Evolutionary conservation across 2,797 vertebrate species (phyloP).

Genomic region (Arnoldichthys spilopterus): DNA sequence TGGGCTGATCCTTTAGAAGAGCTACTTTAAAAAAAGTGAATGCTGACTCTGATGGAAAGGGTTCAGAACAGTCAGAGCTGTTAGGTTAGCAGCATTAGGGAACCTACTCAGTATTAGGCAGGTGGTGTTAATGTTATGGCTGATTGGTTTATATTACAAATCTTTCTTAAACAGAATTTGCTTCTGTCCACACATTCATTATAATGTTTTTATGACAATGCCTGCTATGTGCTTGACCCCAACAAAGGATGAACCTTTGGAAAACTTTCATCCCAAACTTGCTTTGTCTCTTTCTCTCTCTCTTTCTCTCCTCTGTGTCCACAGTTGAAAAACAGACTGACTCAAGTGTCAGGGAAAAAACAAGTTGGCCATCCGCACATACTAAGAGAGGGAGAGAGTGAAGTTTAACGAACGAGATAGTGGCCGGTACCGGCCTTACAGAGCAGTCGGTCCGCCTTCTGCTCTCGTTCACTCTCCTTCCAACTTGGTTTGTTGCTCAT

Average conservation of each 20-base stretch:
- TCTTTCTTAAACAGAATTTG: background rate
- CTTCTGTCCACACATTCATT: slow-evolving; percentile 26
- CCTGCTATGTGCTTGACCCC: slow-evolving; percentile 73
- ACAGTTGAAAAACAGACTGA: slow-evolving; percentile 85
- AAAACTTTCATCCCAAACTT: slow-evolving; percentile 79
- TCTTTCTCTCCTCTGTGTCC: slow-evolving; percentile 81
- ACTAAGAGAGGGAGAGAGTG: slow-evolving; percentile 78
- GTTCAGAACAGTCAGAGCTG: no score
- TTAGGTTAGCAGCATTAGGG: no score
- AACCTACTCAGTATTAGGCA: no score
- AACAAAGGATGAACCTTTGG: slow-evolving; percentile 62
- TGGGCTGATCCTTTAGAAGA: no score
- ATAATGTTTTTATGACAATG: slow-evolving; percentile 65
- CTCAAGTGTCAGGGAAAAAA: slow-evolving; percentile 80
- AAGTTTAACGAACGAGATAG: slow-evolving; percentile 76
- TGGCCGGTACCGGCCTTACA: slow-evolving; percentile 15
- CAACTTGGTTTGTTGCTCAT: slow-evolving; percentile 78
- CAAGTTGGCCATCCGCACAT: slow-evolving; percentile 75
- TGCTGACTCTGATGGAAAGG: no score
- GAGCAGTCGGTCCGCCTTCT: slow-evolving; percentile 49
- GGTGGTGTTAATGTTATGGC: no score
- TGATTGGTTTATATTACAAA: no score
- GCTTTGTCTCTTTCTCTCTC: slow-evolving; percentile 79
- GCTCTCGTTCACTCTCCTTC: slow-evolving; percentile 69
- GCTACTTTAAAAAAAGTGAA: no score